These are phyloP conservation scores for Pholis gunnellus DNA, from an alignment of 2,113 vertebrate species.

Conservation along the genomic window DNA sequence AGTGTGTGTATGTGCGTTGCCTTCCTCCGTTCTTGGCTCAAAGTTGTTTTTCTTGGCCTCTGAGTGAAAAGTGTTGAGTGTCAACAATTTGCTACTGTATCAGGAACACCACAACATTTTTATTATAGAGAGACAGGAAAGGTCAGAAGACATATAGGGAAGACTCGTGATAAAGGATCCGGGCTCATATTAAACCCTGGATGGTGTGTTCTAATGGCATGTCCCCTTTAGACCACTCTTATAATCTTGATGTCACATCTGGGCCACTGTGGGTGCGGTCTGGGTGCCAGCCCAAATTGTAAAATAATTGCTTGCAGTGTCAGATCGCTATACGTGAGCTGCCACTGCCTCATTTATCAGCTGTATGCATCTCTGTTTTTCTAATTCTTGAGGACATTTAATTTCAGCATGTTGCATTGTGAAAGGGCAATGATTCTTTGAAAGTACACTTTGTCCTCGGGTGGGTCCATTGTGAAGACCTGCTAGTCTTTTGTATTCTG, in stretches of 20 bases:
- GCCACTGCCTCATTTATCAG: conserved; percentile 22
- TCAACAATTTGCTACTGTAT: conserved; percentile 42
- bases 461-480: not conserved
- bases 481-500: not conserved
- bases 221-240: conserved; percentile 27
- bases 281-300: conserved; percentile 37
- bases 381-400: conserved; percentile 16
- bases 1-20: conserved; percentile 27
- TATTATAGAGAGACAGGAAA: conserved; percentile 35
- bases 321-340: conserved; percentile 28
- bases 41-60: conserved; percentile 69
- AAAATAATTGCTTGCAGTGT: conserved; percentile 42
- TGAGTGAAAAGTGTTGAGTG: conserved; percentile 26
- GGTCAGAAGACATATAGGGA: conserved; percentile 19
- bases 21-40: conserved; percentile 29
- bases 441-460: not conserved
- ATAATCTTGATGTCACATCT: conserved; percentile 43
- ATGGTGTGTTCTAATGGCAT: conserved; percentile 16
- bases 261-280: conserved; percentile 28
- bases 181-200: conserved; percentile 23
- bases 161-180: conserved; percentile 20
- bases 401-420: conserved; percentile 20
- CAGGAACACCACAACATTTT: too few species aligned
- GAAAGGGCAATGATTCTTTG: not conserved
- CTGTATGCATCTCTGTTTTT: conserved; percentile 2